Base-by-base conservation (phyloP, 2,797 vertebrate genomes). In the Propithecus deckenii region DNA sequence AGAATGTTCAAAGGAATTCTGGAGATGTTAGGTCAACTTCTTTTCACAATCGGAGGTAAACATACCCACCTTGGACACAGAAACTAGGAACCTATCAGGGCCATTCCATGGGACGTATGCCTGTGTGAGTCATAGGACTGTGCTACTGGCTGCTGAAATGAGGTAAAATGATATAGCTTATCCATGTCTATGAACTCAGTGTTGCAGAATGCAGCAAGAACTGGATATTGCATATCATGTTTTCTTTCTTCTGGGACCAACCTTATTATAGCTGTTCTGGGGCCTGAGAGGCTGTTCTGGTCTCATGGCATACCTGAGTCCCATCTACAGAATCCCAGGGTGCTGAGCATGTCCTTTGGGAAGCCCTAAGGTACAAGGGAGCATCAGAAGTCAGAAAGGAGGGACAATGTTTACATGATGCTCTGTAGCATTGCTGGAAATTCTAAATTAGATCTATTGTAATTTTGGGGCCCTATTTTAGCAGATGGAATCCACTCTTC, bases 321-420 rank as follows among this genome's bases (percentile, higher is more conserved):
- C 18, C 57, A 41, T 30, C 8, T 10, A 38, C 3, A 12, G 32
- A 61, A 52, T 8, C 46, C 20, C 43, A 25, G 6, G 25, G 4
- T 71, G 35, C 52, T 86, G 4, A 11, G 4, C 30, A 81, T 14
- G 14, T 74, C 10, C 12, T 22, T 17, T 22, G 12, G 79, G 13
- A 89, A 85, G 9, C 20, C 13, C 23, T 23, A 30, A 55, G 14
- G 65, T 72, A 41, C 38, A 72, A 46, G 30, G 52, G 8, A 35
- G 23, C 32, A 43, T 81, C 30, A 17, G 41, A 94, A 86, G n/a
- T 85, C 59, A 76, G 28, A n/a, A 52, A 89, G 35, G 28, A 93
- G 48, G 38, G 5, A 4, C 52, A 17, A 13, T 86, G 35, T 15
- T 69, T 35, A 1, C 13, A 41, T 46, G 20, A 59, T 5, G 20